These are phyloP conservation scores for Helicoverpa armigera DNA, from an alignment of 1,140 invertebrate genomes.

Conservation along the genomic window DNA sequence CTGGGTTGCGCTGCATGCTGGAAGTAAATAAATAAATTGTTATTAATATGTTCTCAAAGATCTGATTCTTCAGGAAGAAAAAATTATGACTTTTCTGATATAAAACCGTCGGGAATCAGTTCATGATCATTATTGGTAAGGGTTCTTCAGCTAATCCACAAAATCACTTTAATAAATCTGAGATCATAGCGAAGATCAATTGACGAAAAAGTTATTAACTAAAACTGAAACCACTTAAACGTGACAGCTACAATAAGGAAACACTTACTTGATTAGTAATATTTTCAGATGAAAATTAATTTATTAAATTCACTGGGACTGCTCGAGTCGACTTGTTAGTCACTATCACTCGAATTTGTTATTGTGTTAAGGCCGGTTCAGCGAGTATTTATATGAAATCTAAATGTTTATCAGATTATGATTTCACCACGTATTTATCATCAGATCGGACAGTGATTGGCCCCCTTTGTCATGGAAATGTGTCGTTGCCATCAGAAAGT, in stretches of 20 bases:
- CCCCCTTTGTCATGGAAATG: neutral
- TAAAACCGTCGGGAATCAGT: no score
- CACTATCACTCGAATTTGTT: slow-evolving; percentile 17
- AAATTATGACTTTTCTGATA: no score
- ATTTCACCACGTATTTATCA: neutral
- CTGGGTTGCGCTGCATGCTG: slow-evolving; percentile 57
- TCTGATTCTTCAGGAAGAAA: no score
- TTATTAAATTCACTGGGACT: neutral
- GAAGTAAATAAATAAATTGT: slow-evolving; percentile 19
- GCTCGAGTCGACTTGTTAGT: slow-evolving; percentile 16
- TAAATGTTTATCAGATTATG: slow-evolving; percentile 37
- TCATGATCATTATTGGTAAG: no score
- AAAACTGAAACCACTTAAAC: no score
- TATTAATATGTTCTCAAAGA: neutral
- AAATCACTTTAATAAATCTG: no score
- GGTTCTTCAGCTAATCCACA: no score
- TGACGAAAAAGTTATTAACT: no score
- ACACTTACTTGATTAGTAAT: slow-evolving; percentile 28
- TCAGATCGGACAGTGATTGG: slow-evolving; percentile 1
- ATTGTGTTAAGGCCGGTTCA: neutral
- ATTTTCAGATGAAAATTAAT: neutral
- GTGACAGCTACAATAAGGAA: no score
- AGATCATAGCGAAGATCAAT: no score
- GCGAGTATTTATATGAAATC: slow-evolving; percentile 25
- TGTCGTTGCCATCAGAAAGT: neutral